Percentiles rank a stretch among this genome's conserved stretches.
phyloP scores from a whole-genome alignment of 2,113 vertebrate species.

The Ageneiosus marmoratus region DNA sequence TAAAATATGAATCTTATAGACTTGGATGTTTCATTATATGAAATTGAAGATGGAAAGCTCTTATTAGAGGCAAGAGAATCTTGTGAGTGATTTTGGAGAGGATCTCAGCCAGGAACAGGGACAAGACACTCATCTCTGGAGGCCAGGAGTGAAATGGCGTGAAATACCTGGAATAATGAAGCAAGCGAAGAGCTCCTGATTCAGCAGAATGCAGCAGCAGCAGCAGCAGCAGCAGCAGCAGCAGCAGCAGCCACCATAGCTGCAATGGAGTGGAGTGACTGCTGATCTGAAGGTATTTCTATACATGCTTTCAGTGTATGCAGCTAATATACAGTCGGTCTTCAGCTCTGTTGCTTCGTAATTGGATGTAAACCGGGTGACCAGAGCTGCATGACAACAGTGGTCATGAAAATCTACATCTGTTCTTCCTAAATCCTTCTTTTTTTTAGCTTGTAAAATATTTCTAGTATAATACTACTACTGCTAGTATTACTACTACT shows the following conservation, averaged over 20 bases:
- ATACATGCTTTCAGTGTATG: no score
- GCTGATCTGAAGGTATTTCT: conserved; percentile 27
- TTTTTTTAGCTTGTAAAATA: not conserved
- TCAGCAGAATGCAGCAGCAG: conserved; percentile 24
- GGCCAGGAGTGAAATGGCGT: not conserved
- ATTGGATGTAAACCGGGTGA: not conserved
- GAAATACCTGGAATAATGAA: not conserved
- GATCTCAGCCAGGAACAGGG: not conserved
- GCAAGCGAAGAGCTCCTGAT: conserved; percentile 39
- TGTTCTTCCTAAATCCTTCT: not conserved
- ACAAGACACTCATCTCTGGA: not conserved
- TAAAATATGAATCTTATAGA: not conserved
- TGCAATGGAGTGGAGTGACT: conserved; percentile 40
- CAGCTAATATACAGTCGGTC: not conserved
- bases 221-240: conserved; percentile 19
- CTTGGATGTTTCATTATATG: not conserved
- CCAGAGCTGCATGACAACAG: not conserved
- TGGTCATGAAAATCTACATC: not conserved
- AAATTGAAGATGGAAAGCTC: not conserved
- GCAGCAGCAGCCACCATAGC: conserved; percentile 42
- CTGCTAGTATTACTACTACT: no score
- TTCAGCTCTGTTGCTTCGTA: conserved; percentile 29
- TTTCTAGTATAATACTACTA: no score
- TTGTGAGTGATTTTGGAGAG: not conserved
- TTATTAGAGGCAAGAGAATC: not conserved